These are phyloP conservation scores for Tachina grossa DNA, from an alignment of 2,888 invertebrate genomes.

Conservation along the genomic window DNA sequence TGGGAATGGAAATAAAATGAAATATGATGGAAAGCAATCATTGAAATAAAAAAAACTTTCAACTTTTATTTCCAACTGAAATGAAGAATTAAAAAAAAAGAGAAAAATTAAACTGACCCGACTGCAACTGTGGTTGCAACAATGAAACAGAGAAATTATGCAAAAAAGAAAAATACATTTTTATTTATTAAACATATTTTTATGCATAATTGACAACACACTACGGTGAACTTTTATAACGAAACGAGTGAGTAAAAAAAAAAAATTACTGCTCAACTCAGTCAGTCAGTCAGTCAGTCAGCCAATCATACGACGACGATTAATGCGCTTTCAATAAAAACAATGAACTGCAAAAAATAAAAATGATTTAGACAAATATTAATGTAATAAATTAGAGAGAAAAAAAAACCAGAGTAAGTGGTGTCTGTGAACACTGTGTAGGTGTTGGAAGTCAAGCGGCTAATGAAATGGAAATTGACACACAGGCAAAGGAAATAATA, in stretches of 20 bases:
- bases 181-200: constrained; percentile 41
- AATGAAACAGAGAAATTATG: constrained; percentile 15
- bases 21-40: constrained; percentile 27
- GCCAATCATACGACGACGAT: constrained; percentile 12
- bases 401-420: neutral
- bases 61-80: constrained; percentile 35
- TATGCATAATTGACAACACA: constrained; percentile 48
- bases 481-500: constrained; percentile 44
- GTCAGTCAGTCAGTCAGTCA: constrained; percentile 30
- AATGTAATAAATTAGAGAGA: constrained; percentile 6
- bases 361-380: constrained; percentile 19
- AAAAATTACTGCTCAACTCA: neutral
- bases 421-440: constrained; percentile 5
- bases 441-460: constrained; percentile 20
- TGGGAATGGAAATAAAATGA: neutral
- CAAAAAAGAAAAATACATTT: constrained; percentile 17
- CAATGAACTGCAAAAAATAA: constrained; percentile 23
- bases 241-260: neutral
- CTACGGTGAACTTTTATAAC: constrained; percentile 28
- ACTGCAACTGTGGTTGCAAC: neutral
- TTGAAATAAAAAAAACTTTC: constrained; percentile 13
- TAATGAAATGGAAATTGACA: constrained; percentile 33
- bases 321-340: constrained; percentile 43
- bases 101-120: constrained; percentile 28
- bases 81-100: neutral